A percentile compares a stretch with the other conserved stretches of the same genome.
phyloP scores from a whole-genome alignment of 2,888 invertebrate species.

The Acholoe squamosa region DNA sequence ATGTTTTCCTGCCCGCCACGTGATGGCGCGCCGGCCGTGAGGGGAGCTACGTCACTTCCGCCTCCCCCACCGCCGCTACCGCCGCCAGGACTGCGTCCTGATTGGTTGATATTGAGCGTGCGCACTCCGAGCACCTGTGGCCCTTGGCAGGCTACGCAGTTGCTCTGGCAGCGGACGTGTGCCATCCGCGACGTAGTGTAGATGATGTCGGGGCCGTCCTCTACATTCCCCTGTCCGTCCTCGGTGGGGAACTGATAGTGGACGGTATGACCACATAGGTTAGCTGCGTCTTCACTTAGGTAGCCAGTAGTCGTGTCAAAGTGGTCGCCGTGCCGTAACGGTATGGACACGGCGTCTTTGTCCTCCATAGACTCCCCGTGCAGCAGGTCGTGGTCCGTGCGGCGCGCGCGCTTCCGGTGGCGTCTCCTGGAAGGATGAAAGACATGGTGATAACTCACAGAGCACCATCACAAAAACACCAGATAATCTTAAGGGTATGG shows the following conservation, averaged over 20 bases:
- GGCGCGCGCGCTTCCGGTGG: conserved; percentile 59
- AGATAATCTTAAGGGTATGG: too few species aligned
- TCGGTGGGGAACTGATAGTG: conserved; percentile 58
- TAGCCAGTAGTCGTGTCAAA: conserved; percentile 49
- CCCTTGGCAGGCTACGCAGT: conserved; percentile 61
- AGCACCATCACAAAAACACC: too few species aligned
- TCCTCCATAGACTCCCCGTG: conserved; percentile 61
- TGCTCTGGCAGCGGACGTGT: conserved; percentile 51
- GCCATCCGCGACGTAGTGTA: conserved; percentile 39
- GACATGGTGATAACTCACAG: neutral
- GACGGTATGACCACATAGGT: conserved; percentile 46
- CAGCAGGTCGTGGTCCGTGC: conserved; percentile 50
- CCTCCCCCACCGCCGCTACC: neutral
- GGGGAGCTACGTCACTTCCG: neutral
- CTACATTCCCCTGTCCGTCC: conserved; percentile 30
- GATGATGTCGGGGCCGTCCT: conserved; percentile 63
- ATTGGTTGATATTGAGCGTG: conserved; percentile 29
- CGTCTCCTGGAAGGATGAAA: conserved; percentile 11
- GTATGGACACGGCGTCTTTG: conserved; percentile 61
- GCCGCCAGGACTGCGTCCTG: neutral
- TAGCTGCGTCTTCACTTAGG: conserved; percentile 47
- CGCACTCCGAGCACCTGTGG: conserved; percentile 55
- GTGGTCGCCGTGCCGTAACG: conserved; percentile 50
- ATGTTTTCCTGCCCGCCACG: conserved; percentile 41
- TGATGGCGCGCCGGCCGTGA: neutral